A percentile compares a stretch with the other conserved stretches of the same genome.
Conservation (phyloP, 53 echinoderm and acorn worm species). For the Mesocentrotus franciscanus region DNA sequence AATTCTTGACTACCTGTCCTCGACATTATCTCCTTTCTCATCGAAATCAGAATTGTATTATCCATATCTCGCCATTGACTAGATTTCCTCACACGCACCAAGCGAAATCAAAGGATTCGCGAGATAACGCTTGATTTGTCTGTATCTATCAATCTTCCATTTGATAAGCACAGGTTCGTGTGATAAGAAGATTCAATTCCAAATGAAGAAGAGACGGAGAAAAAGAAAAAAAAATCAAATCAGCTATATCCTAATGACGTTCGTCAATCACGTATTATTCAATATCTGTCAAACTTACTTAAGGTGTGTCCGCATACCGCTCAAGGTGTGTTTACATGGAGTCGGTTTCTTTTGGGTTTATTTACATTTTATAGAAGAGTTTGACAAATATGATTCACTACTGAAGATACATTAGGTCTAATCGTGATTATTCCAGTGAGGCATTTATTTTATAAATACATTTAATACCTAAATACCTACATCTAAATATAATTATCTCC, state of each 20-base stretch:
- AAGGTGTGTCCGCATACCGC: neutral
- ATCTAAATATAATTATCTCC: too few species aligned
- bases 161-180: neutral
- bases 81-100: slow-evolving; percentile 15
- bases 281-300: neutral
- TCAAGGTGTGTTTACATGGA: neutral
- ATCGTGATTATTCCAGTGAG: neutral
- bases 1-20: slow-evolving; percentile 4
- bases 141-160: slow-evolving; percentile 1
- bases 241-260: slow-evolving; percentile 27
- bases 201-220: neutral
- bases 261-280: slow-evolving; percentile 29
- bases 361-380: too few species aligned
- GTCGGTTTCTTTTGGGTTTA: too few species aligned
- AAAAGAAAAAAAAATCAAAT: neutral
- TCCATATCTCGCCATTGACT: slow-evolving; percentile 14
- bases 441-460: too few species aligned
- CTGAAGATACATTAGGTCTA: too few species aligned
- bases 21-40: neutral
- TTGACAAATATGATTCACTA: neutral
- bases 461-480: too few species aligned
- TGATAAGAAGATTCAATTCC: neutral
- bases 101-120: neutral
- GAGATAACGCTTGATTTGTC: neutral
- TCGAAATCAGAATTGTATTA: slow-evolving; percentile 33